Evolutionary conservation across 2,888 invertebrate species (phyloP).

Genomic region (Cheilosia soror): DNA sequence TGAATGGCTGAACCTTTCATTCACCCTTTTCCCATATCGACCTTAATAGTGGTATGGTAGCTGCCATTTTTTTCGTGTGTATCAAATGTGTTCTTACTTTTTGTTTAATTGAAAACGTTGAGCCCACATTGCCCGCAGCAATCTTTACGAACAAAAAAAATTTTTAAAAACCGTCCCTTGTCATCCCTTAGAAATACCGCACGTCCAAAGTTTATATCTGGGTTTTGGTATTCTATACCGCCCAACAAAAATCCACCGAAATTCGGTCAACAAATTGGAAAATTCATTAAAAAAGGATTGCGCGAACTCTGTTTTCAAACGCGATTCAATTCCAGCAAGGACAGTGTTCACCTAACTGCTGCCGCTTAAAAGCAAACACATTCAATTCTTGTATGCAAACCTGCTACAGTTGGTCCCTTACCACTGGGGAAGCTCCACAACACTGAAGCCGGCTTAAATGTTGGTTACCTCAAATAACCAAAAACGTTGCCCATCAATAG

Average conservation of each 20-base stretch:
- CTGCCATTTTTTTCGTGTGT: neutral
- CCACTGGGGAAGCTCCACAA: neutral
- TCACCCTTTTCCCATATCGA: neutral
- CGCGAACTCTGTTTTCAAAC: constrained; percentile 20
- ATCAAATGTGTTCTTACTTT: neutral
- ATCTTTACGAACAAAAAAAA: neutral
- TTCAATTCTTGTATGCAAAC: constrained; percentile 1
- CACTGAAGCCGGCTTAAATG: constrained; percentile 9
- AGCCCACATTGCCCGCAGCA: neutral
- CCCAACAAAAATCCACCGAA: constrained; percentile 8
- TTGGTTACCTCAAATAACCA: constrained; percentile 32
- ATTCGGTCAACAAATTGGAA: constrained; percentile 36
- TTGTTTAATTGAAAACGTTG: constrained; percentile 41
- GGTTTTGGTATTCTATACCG: neutral
- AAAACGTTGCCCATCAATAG: constrained; percentile 25
- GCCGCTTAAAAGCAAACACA: neutral
- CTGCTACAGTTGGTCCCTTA: neutral
- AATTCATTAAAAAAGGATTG: constrained; percentile 56
- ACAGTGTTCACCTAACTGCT: neutral
- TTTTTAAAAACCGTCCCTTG: neutral
- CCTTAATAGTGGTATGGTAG: neutral
- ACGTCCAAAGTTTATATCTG: neutral
- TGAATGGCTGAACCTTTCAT: constrained; percentile 7
- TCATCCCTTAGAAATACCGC: constrained; percentile 1
- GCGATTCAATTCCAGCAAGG: neutral